Base-by-base conservation (phyloP, 2,797 vertebrate genomes). In the Sebastiscus tertius region DNA sequence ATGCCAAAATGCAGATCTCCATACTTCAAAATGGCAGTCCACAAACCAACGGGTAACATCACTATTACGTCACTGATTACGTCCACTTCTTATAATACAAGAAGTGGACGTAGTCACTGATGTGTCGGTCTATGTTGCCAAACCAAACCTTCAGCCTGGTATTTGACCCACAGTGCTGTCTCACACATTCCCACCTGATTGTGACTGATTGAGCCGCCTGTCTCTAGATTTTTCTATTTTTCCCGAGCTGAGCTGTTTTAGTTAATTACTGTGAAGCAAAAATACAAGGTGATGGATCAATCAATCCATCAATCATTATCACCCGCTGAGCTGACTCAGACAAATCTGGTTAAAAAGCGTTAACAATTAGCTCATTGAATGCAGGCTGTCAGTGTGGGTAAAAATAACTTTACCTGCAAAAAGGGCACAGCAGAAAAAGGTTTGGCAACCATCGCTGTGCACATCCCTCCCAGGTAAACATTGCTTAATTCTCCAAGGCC, bases 281-380 rank as follows among this genome's bases (percentile, higher is more conserved):
- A 6, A 1, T 34, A 64, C 36, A 68, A 26, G 20, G 16, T 39
- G 58, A 49, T 5, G 49, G 39, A 80, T 68, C 68, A 59, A 65
- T 77, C 58, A 29, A 31, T 67, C 27, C 42, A 62, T 76, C 77
- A 46, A 36, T 75, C 74, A 29, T 60, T 9, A 61, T 54, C 22
- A 27, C 39, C 68, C 16, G 1, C 78, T 33, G 39, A 54, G 73
- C 73, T 20, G 29, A 68, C 58, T 63, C 52, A 54, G 52, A 64
- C 58, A 13, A 5, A 39, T 52, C 22, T 55, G 1, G 9, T 18
- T 9, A 33, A 16, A 68, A 29, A 39, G 58, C 5, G 18, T 13
- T 65, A 60, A 65, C 5, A 8, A 61, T 20, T 22, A 22, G 12
- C 33, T 79, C 31, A 33, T 13, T 33, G 36, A 54, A 61, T 26